A percentile compares a stretch with the other conserved stretches of the same genome.
Conservation (phyloP, 2,113 vertebrate genomes). For the Benitochromis conjunctus region DNA sequence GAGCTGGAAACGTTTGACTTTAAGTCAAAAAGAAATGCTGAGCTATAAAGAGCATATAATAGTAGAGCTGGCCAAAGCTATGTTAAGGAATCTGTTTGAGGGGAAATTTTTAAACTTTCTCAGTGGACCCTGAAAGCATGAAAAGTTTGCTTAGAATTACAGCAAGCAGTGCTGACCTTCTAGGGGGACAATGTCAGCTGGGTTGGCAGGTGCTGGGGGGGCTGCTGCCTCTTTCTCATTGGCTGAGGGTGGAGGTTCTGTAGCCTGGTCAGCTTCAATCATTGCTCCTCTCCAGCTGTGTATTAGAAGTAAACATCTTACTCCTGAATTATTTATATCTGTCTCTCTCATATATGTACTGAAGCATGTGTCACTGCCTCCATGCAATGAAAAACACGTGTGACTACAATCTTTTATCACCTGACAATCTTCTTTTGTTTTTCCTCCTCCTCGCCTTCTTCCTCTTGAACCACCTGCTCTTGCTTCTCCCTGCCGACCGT, state of each 20-base stretch:
- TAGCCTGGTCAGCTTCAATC: slow-evolving; percentile 83
- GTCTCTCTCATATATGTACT: neutral
- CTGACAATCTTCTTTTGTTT: slow-evolving; percentile 77
- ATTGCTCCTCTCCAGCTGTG: slow-evolving; percentile 87
- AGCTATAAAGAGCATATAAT: slow-evolving; percentile 6
- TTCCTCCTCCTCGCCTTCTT: slow-evolving; percentile 51
- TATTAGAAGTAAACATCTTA: neutral
- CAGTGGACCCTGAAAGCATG: neutral
- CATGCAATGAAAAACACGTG: neutral
- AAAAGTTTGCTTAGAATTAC: neutral
- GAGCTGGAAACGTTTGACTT: neutral
- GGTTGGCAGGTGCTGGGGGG: neutral
- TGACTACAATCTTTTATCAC: slow-evolving; percentile 49
- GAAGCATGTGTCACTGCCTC: neutral
- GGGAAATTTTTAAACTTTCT: neutral
- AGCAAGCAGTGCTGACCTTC: slow-evolving; percentile 68
- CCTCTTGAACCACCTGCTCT: neutral
- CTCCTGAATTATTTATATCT: neutral
- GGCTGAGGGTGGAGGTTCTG: slow-evolving; percentile 69
- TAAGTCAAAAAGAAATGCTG: neutral
- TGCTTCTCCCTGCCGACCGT: slow-evolving; percentile 1
- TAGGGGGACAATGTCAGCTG: slow-evolving; percentile 24
- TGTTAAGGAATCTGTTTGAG: neutral
- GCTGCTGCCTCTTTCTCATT: slow-evolving; percentile 58
- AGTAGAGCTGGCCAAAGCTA: neutral